Conservation (phyloP, 2,797 vertebrate genomes). For the Meriones psammophilus region DNA sequence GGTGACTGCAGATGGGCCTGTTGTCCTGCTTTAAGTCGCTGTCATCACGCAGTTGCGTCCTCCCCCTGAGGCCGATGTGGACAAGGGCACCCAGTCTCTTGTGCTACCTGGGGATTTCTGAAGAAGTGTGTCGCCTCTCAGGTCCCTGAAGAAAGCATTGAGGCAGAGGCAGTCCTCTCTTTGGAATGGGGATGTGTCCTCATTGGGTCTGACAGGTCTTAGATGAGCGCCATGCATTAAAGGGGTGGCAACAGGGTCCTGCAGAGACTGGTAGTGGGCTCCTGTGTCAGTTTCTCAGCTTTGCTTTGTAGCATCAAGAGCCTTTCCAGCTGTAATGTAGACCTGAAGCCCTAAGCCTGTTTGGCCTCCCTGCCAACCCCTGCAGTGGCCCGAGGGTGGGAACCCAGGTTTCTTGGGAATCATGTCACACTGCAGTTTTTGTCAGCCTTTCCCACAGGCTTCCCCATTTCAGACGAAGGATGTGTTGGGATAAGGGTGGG, state of each 20-base stretch:
- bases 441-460: background rate
- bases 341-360: background rate
- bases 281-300: background rate
- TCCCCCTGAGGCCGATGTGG: background rate
- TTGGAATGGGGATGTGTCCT: background rate
- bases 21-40: background rate
- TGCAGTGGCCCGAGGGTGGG: background rate
- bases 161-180: background rate
- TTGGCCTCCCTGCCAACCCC: background rate
- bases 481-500: background rate
- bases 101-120: background rate
- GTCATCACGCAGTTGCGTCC: background rate
- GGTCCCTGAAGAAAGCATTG: background rate
- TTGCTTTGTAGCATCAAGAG: background rate
- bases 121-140: background rate
- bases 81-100: background rate
- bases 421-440: constrained; percentile 1
- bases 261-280: background rate
- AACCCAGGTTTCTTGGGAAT: constrained; percentile 23
- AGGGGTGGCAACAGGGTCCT: background rate
- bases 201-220: background rate
- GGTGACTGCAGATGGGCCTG: background rate
- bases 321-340: background rate
- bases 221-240: background rate
- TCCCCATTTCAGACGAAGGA: constrained; percentile 41